A percentile compares a stretch with the other conserved stretches of the same genome.
Conservation (phyloP, 2,113 vertebrate species). For the Aegotheles bennettii region DNA sequence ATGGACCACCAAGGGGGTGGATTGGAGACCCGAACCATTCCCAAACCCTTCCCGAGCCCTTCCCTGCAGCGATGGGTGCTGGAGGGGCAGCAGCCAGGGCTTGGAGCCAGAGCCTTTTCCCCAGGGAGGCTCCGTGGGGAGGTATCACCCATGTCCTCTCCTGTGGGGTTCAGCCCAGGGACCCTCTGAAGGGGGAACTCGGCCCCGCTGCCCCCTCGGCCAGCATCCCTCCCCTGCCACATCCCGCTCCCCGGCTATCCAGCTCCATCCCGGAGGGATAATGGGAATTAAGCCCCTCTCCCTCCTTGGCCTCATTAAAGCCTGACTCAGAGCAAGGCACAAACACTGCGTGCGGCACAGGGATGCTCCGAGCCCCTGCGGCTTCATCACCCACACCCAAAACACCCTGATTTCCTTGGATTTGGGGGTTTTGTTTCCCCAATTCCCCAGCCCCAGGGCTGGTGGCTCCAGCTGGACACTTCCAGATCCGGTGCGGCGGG, state of each 20-base stretch:
- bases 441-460: accelerated
- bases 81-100: no score
- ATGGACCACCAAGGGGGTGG: neutral
- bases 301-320: neutral
- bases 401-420: neutral
- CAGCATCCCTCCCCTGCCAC: neutral
- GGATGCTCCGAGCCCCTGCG: neutral
- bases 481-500: neutral
- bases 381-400: neutral
- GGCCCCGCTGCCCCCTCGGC: accelerated
- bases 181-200: accelerated
- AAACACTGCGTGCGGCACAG: neutral
- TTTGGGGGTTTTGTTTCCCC: no score
- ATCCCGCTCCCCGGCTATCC: neutral
- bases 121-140: neutral
- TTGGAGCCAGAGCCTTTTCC: neutral
- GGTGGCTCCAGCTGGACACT: accelerated
- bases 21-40: accelerated
- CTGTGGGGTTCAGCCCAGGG: accelerated
- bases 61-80: neutral
- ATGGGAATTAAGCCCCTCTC: neutral
- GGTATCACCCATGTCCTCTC: accelerated
- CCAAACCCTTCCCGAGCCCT: no score
- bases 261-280: neutral
- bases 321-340: neutral